Percentiles rank a stretch among this genome's conserved stretches.
phyloP scores from a whole-genome alignment of 2,888 invertebrate species.

The Pristionchus mayeri region DNA sequence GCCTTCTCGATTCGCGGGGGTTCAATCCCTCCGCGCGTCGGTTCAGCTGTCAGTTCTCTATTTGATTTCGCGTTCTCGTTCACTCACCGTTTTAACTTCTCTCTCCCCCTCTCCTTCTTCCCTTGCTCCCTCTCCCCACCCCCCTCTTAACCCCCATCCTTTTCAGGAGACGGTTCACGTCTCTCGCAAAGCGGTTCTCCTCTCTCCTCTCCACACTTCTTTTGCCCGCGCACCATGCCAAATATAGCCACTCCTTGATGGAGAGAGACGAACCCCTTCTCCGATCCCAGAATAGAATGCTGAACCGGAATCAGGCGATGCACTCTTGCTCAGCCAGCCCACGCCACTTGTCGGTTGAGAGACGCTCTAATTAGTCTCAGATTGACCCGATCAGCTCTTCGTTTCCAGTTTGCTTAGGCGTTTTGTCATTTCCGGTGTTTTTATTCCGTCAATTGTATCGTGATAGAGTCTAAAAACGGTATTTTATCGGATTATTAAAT shows the following conservation, averaged over 20 bases:
- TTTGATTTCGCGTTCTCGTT: slow-evolving; percentile 25
- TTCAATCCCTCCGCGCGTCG: slow-evolving; percentile 1
- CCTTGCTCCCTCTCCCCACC: not conserved
- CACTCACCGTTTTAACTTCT: slow-evolving; percentile 28
- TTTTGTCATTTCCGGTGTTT: too few species aligned
- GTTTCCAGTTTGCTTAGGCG: too few species aligned
- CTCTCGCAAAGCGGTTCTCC: slow-evolving; percentile 25
- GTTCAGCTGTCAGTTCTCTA: slow-evolving; percentile 41
- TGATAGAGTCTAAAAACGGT: too few species aligned
- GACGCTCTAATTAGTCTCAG: not conserved
- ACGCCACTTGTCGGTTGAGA: too few species aligned
- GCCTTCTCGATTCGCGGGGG: not conserved
- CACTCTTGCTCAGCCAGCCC: too few species aligned
- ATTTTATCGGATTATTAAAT: too few species aligned
- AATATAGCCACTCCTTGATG: slow-evolving; percentile 19
- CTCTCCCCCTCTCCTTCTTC: not conserved
- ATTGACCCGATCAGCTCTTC: not conserved
- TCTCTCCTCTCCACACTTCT: not conserved
- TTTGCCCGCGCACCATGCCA: not conserved
- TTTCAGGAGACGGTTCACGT: slow-evolving; percentile 43
- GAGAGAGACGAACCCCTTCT: slow-evolving; percentile 16
- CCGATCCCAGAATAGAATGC: slow-evolving; percentile 16
- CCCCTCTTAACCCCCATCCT: not conserved
- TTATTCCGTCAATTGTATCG: too few species aligned
- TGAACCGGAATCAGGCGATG: not conserved